phyloP scores from a whole-genome alignment of 2,888 invertebrate genomes.

The Lepidochitona cinerea region DNA sequence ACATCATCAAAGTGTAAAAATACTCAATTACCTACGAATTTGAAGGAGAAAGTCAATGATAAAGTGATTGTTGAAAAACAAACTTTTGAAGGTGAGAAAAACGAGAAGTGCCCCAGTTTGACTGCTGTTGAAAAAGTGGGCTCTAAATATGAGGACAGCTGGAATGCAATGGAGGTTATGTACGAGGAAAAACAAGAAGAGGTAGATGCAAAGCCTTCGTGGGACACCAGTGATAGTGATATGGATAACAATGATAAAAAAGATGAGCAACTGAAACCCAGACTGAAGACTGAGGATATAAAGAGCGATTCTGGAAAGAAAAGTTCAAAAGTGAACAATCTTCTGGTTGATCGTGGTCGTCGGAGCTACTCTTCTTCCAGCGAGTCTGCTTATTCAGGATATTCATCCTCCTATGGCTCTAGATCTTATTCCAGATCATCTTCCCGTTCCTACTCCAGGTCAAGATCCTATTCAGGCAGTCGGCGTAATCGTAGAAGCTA shows the following conservation, averaged over 20 bases:
- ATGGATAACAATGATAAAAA: conserved; percentile 41
- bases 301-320: neutral
- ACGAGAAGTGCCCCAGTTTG: conserved; percentile 6
- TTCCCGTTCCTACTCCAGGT: conserved; percentile 10
- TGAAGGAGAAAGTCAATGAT: neutral
- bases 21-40: no score
- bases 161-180: conserved; percentile 58
- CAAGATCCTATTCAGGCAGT: conserved; percentile 1
- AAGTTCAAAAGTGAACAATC: neutral
- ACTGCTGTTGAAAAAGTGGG: conserved; percentile 25
- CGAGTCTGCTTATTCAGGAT: conserved; percentile 38
- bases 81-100: neutral
- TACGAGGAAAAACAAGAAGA: conserved; percentile 43
- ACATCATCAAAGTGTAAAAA: neutral
- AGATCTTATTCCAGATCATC: conserved; percentile 18
- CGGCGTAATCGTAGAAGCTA: neutral
- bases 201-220: conserved; percentile 56
- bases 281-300: neutral
- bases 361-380: conserved; percentile 40
- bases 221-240: conserved; percentile 66
- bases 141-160: conserved; percentile 46
- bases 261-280: neutral
- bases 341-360: neutral
- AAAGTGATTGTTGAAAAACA: neutral
- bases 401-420: conserved; percentile 38